Evolutionary conservation across 2,113 vertebrate genomes (phyloP).

Genomic region (Taxidea taxus): DNA sequence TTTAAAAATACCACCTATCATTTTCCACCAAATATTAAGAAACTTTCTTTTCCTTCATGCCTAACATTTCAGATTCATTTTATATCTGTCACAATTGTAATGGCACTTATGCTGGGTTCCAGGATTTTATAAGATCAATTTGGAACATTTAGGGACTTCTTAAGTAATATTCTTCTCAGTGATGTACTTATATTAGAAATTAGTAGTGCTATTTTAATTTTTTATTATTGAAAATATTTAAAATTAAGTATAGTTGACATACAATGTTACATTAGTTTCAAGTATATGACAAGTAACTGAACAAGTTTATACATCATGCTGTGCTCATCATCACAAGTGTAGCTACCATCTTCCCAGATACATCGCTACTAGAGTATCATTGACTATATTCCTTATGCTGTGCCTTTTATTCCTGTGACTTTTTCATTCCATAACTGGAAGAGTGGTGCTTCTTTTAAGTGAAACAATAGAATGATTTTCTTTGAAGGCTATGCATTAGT

Average conservation of each 20-base stretch:
- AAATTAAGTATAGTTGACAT: not conserved
- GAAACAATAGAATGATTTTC: not conserved
- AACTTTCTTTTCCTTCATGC: not conserved
- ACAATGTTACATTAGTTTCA: not conserved
- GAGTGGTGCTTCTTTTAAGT: not conserved
- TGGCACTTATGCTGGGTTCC: not conserved
- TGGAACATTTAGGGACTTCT: not conserved
- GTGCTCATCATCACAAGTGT: not conserved
- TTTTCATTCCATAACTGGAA: not conserved
- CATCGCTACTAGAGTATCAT: not conserved
- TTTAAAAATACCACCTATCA: not conserved
- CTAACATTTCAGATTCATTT: not conserved
- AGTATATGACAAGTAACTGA: not conserved
- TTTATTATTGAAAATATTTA: not conserved
- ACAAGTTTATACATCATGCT: not conserved
- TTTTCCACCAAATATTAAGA: conserved; percentile 1
- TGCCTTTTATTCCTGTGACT: not conserved
- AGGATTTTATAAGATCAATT: not conserved
- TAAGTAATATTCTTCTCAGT: not conserved
- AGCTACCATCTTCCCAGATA: not conserved
- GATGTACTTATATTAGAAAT: not conserved
- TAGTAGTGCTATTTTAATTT: not conserved
- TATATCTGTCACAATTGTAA: not conserved
- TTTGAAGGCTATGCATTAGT: not conserved
- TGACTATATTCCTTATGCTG: not conserved